A percentile compares a stretch with the other conserved stretches of the same genome.
Conservation (phyloP, 2,113 vertebrate species). For the Brachypodius melanocephalos region DNA sequence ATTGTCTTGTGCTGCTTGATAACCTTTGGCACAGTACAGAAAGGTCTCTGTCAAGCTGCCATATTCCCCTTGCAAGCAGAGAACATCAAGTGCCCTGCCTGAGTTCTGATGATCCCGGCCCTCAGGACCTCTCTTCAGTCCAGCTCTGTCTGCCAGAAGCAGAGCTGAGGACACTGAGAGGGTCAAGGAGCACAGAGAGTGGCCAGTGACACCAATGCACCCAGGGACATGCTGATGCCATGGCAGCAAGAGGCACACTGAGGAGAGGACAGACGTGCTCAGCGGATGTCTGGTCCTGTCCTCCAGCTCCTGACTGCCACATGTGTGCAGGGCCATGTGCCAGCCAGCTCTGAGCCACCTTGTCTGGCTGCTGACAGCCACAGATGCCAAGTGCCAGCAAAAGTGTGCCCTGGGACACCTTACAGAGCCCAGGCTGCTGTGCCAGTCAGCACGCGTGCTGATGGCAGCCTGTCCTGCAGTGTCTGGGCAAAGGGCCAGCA, state of each 20-base stretch:
- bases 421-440: accelerated
- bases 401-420: accelerated
- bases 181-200: background rate
- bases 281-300: background rate
- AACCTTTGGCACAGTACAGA: accelerated
- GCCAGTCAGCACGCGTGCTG: accelerated
- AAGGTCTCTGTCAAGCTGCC: background rate
- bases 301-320: background rate
- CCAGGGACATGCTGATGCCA: accelerated
- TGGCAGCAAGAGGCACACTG: background rate
- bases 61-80: accelerated
- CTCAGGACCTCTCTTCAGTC: background rate
- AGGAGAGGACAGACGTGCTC: background rate
- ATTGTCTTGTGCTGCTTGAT: constrained; percentile 43
- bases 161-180: background rate
- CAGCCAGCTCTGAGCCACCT: background rate
- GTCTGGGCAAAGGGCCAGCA: background rate
- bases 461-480: background rate
- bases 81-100: background rate
- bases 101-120: background rate
- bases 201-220: background rate
- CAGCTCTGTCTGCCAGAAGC: background rate
- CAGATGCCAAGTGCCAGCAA: background rate
- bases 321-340: accelerated
- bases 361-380: background rate